Percentiles rank a stretch among this genome's conserved stretches.
phyloP scores from a whole-genome alignment of 2,113 vertebrate genomes.

The Rhipidura dahli region DNA sequence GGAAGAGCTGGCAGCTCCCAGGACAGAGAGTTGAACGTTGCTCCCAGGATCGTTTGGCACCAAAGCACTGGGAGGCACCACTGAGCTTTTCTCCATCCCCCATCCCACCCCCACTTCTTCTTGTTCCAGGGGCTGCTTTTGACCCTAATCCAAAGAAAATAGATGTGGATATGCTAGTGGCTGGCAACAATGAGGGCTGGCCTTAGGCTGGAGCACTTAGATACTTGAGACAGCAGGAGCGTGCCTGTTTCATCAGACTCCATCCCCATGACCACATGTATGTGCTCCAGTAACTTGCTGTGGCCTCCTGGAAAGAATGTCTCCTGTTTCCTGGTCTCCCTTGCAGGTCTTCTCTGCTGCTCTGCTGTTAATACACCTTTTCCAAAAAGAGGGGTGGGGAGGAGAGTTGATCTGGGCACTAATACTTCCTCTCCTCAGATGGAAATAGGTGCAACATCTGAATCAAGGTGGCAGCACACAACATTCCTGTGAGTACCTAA shows the following conservation, averaged over 20 bases:
- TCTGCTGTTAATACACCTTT: neutral
- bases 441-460: neutral
- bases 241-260: neutral
- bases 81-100: neutral
- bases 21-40: neutral
- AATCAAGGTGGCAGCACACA: neutral
- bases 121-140: neutral
- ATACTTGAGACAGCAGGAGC: neutral
- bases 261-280: neutral
- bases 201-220: neutral
- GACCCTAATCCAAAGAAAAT: neutral
- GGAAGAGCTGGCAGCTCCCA: neutral
- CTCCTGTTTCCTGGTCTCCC: rapidly evolving
- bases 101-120: neutral
- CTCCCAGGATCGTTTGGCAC: neutral
- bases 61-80: neutral
- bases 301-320: neutral
- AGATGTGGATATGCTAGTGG: neutral
- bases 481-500: neutral
- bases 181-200: neutral
- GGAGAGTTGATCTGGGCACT: neutral
- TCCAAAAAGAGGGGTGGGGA: neutral
- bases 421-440: neutral
- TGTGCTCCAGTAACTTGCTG: neutral
- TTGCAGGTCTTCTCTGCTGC: neutral